A percentile compares a stretch with the other conserved stretches of the same genome.
Conservation (phyloP, 2,113 vertebrate genomes). For the Ramphastos sulfuratus region DNA sequence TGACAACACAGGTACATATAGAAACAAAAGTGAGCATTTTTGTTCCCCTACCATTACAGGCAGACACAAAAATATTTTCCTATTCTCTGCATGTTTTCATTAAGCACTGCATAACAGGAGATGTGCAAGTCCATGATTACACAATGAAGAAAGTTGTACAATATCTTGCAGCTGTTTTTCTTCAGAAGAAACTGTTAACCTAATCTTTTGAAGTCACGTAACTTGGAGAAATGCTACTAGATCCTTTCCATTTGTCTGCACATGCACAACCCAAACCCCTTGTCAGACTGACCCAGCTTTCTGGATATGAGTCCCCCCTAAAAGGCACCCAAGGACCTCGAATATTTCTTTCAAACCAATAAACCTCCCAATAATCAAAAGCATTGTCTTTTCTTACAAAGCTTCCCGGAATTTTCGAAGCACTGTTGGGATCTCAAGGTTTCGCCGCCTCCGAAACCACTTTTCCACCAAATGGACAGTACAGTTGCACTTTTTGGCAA, state of each 20-base stretch:
- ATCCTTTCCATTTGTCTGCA: not conserved
- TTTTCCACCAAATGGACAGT: conserved; percentile 84
- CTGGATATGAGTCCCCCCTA: not conserved
- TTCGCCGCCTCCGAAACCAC: conserved; percentile 89
- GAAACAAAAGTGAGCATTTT: not conserved
- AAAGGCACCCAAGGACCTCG: not conserved
- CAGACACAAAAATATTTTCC: not conserved
- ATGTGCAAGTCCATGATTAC: not conserved
- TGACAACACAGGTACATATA: not conserved
- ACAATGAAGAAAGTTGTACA: not conserved
- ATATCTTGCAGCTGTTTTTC: not conserved
- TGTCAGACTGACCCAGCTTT: not conserved
- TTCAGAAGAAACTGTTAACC: not conserved
- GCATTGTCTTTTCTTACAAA: conserved; percentile 77
- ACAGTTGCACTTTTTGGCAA: conserved; percentile 90
- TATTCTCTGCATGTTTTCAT: not conserved
- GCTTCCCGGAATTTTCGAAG: conserved; percentile 92
- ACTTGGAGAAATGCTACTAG: not conserved
- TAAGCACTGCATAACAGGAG: not conserved
- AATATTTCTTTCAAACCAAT: not conserved
- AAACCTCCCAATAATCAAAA: not conserved
- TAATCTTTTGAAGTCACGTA: not conserved
- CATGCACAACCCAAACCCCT: not conserved
- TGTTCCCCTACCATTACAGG: not conserved
- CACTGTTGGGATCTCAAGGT: conserved; percentile 84